These are phyloP conservation scores for Myopa tessellatipennis DNA, from an alignment of 2,888 invertebrate species.

Conservation along the genomic window DNA sequence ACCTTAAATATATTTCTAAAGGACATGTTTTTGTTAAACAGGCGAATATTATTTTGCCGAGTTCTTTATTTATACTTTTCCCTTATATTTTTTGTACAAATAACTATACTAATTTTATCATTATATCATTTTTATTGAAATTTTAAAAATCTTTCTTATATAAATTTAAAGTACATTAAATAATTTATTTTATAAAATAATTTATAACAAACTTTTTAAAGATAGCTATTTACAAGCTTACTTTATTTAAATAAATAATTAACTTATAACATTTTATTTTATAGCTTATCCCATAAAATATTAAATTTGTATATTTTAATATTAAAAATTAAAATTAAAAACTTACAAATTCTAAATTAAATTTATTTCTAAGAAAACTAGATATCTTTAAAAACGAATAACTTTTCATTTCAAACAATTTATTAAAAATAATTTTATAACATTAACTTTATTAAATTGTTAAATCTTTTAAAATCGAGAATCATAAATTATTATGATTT, in stretches of 20 bases:
- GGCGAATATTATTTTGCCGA: slow-evolving; percentile 75
- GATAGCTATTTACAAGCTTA: slow-evolving; percentile 73
- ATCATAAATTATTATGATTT: no score
- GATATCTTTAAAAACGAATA: no score
- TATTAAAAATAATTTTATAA: no score
- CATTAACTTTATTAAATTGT: no score
- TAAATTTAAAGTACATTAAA: slow-evolving; percentile 62
- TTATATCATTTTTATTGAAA: slow-evolving; percentile 69
- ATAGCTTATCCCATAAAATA: slow-evolving; percentile 74
- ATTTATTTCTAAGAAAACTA: no score
- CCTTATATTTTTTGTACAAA: slow-evolving; percentile 55
- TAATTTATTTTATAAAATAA: slow-evolving; percentile 69
- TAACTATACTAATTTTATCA: slow-evolving; percentile 73
- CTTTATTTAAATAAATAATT: slow-evolving; percentile 66
- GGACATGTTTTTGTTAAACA: slow-evolving; percentile 85
- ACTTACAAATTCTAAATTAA: no score
- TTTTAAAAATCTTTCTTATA: slow-evolving; percentile 68
- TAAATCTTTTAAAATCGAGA: no score
- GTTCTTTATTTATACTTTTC: slow-evolving; percentile 72
- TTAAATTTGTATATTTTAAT: slow-evolving; percentile 58
- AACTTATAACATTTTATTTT: slow-evolving; percentile 71
- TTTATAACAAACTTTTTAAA: slow-evolving; percentile 69
- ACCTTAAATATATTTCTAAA: slow-evolving; percentile 75
- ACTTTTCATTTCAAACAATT: no score
- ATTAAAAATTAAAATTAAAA: no score